These are phyloP conservation scores for Cantharis flavilabris DNA, from an alignment of 2,888 invertebrate species.

Conservation along the genomic window DNA sequence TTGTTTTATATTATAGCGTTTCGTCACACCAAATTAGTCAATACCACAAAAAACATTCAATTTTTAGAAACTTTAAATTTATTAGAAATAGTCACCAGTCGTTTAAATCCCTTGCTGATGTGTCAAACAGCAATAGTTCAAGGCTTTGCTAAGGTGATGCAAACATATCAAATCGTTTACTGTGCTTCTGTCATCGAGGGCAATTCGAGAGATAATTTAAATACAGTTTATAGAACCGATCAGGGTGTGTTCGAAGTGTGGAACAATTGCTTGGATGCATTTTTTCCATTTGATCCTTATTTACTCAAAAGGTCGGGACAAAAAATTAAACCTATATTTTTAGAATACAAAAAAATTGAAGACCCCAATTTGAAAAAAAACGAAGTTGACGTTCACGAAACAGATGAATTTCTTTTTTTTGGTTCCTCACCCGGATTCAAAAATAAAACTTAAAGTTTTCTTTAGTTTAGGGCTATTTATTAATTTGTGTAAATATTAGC, in stretches of 20 bases:
- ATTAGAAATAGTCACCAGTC: slow-evolving; percentile 81
- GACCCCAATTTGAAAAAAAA: slow-evolving; percentile 32
- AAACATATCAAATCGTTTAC: slow-evolving; percentile 87
- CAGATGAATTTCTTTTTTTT: slow-evolving; percentile 52
- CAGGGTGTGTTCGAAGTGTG: slow-evolving; percentile 48
- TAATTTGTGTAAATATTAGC: background rate
- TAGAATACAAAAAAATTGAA: slow-evolving; percentile 53
- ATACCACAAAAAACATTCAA: slow-evolving; percentile 73
- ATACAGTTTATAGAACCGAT: slow-evolving; percentile 61
- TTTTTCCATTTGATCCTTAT: slow-evolving; percentile 93
- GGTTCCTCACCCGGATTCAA: slow-evolving; percentile 57
- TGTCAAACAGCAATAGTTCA: slow-evolving; percentile 79
- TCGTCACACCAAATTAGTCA: slow-evolving; percentile 81
- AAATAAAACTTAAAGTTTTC: slow-evolving; percentile 28
- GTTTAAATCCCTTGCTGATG: slow-evolving; percentile 84
- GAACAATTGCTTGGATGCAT: slow-evolving; percentile 61
- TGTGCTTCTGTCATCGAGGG: slow-evolving; percentile 89
- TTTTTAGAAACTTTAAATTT: slow-evolving; percentile 84
- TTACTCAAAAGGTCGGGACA: slow-evolving; percentile 65
- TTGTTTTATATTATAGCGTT: slow-evolving; percentile 92
- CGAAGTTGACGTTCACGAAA: slow-evolving; percentile 36
- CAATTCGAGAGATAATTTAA: slow-evolving; percentile 69
- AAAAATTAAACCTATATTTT: slow-evolving; percentile 56
- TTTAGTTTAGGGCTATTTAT: background rate
- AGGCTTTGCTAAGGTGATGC: slow-evolving; percentile 80